A percentile compares a stretch with the other conserved stretches of the same genome.
Conservation (phyloP, 2,888 invertebrate genomes). For the Drosophila prostipennis region DNA sequence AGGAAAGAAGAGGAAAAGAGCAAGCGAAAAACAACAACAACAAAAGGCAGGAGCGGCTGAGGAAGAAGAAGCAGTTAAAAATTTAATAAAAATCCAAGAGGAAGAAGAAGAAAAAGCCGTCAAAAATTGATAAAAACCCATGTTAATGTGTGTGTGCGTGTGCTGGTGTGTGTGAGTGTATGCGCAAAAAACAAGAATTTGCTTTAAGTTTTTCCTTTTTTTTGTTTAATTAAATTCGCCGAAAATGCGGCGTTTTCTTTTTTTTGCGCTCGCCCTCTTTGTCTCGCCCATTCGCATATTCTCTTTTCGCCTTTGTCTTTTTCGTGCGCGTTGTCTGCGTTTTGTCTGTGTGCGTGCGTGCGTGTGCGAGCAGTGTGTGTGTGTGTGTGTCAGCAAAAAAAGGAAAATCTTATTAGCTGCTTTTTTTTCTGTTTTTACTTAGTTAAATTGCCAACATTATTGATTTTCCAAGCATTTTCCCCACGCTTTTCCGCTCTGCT, state of each 20-base stretch:
- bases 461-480: conserved; percentile 31
- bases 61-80: conserved; percentile 17
- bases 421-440: background rate
- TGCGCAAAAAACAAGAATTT: conserved; percentile 10
- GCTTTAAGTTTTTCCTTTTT: background rate
- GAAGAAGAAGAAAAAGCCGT: background rate
- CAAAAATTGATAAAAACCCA: conserved; percentile 9
- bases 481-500: background rate
- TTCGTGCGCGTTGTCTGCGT: conserved; percentile 31
- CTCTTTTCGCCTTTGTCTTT: conserved; percentile 41
- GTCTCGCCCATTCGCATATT: conserved; percentile 38
- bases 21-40: conserved; percentile 18
- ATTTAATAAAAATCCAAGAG: conserved; percentile 13
- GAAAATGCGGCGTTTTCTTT: conserved; percentile 15
- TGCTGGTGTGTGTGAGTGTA: conserved; percentile 6
- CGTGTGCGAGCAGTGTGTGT: conserved; percentile 5
- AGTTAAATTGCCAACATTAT: conserved; percentile 29
- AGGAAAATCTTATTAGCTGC: conserved; percentile 28
- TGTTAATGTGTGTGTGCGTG: background rate
- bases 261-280: conserved; percentile 25
- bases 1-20: background rate
- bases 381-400: conserved; percentile 17
- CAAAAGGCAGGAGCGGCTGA: conserved; percentile 13
- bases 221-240: conserved; percentile 16
- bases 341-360: conserved; percentile 21